phyloP scores from a whole-genome alignment of 2,797 vertebrate genomes.

The Falco concolor region DNA sequence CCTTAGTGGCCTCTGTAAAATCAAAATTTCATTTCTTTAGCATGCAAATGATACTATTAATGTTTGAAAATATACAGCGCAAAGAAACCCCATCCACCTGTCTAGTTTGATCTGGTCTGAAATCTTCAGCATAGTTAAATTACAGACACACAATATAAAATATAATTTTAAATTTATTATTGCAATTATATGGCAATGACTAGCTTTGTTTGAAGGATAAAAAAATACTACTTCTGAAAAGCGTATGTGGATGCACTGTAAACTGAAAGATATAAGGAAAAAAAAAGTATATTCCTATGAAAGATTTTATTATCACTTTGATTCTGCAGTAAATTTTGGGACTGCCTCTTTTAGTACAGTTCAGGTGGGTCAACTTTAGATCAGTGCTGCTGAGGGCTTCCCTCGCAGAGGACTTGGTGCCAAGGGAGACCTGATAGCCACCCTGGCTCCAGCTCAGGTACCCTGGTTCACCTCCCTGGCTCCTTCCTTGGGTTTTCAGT shows the following conservation, averaged over 20 bases:
- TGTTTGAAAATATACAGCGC: conserved; percentile 53
- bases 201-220: not conserved
- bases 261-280: not conserved
- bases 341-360: not conserved
- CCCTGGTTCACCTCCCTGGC: not conserved
- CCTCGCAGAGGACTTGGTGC: not conserved
- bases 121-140: not conserved
- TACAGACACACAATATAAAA: not conserved
- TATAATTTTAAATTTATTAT: not conserved
- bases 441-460: not conserved
- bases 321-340: not conserved
- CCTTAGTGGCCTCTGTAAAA: conserved; percentile 65
- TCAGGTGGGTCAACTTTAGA: not conserved
- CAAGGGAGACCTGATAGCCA: not conserved
- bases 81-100: conserved; percentile 21
- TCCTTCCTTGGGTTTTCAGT: not conserved
- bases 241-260: not conserved
- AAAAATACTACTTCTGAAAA: not conserved
- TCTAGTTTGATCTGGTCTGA: conserved; percentile 33
- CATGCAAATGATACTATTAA: conserved; percentile 66
- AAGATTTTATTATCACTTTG: not conserved
- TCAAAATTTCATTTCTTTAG: conserved; percentile 67
- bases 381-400: not conserved
- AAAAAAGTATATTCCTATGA: not conserved
- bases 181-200: not conserved